These are phyloP conservation scores for Platysteira castanea DNA, from an alignment of 2,113 vertebrate genomes.

Conservation along the genomic window DNA sequence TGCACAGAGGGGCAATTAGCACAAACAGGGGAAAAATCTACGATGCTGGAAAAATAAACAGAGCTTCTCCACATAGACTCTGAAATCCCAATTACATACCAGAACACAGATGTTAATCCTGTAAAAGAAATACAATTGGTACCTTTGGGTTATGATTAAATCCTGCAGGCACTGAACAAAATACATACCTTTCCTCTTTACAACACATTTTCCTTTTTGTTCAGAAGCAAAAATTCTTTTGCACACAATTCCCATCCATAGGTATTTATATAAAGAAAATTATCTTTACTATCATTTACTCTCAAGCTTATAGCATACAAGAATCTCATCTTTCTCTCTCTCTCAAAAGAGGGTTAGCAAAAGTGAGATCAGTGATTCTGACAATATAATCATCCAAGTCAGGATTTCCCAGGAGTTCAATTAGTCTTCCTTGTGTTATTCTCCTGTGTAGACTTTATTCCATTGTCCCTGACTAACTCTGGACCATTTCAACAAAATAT, in stretches of 20 bases:
- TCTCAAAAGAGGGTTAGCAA: neutral
- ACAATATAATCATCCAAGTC: neutral
- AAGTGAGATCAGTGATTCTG: conserved; percentile 25
- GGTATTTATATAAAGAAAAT: conserved; percentile 14
- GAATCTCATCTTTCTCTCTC: neutral
- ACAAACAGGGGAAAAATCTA: conserved; percentile 58
- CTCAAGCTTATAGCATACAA: neutral
- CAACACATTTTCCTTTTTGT: neutral
- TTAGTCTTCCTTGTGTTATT: conserved; percentile 1
- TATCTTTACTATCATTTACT: neutral
- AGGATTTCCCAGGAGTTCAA: neutral
- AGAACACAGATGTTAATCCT: conserved; percentile 73
- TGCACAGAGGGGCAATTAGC: conserved; percentile 63
- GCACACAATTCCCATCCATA: neutral
- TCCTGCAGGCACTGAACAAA: conserved; percentile 41
- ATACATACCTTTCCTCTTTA: neutral
- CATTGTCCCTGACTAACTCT: neutral
- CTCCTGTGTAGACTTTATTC: neutral
- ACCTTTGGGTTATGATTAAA: conserved; percentile 65
- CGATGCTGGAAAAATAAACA: conserved; percentile 68
- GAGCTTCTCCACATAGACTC: conserved; percentile 43
- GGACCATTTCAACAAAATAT: neutral
- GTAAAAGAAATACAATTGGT: conserved; percentile 68
- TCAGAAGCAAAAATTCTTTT: neutral
- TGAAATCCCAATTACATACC: conserved; percentile 58